Evolutionary conservation across 2,113 vertebrate genomes (phyloP).

Genomic region (Pelodiscus sinensis): DNA sequence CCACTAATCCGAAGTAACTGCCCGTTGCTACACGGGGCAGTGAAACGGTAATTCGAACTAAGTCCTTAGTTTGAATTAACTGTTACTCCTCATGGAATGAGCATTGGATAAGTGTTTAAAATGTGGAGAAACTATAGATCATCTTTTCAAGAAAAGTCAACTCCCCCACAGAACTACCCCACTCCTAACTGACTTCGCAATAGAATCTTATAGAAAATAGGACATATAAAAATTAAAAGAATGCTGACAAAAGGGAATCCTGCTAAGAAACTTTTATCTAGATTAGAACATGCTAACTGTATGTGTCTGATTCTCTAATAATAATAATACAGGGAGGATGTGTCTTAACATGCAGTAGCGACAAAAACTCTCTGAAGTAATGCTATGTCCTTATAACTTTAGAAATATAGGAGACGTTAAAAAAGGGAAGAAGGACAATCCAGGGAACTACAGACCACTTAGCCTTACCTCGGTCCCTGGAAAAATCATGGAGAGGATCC

Average conservation of each 20-base stretch:
- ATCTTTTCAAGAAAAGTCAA: slow-evolving; percentile 5
- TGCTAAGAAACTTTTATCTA: neutral
- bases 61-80: too few species aligned
- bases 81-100: neutral
- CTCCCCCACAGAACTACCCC: neutral
- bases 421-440: too few species aligned
- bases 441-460: too few species aligned
- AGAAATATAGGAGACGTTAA: neutral
- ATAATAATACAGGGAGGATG: neutral
- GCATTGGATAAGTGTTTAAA: neutral
- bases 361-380: neutral
- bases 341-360: neutral
- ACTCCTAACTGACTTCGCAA: neutral
- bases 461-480: too few species aligned
- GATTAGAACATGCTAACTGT: neutral
- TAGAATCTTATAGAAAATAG: neutral
- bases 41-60: too few species aligned
- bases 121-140: slow-evolving; percentile 4
- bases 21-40: too few species aligned
- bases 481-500: too few species aligned
- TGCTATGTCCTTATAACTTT: neutral
- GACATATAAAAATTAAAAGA: neutral
- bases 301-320: neutral
- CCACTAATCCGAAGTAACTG: too few species aligned
- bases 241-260: neutral